These are phyloP conservation scores for Sebastes taczanowskii DNA, from an alignment of 2,797 vertebrate species.

Conservation along the genomic window DNA sequence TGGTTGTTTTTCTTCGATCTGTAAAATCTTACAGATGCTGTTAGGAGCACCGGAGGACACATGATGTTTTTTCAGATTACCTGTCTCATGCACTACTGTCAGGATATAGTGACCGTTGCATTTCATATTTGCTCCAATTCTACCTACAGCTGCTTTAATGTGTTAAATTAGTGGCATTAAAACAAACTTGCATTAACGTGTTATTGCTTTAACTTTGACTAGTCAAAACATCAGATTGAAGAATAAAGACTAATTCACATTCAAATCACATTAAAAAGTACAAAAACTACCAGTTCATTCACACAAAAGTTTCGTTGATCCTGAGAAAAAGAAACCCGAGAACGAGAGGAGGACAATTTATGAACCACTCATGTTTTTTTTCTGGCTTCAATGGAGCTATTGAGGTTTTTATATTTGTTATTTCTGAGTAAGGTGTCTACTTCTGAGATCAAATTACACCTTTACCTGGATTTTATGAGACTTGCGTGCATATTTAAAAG, in stretches of 20 bases:
- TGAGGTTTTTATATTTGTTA: background rate
- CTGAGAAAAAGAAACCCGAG: conserved; percentile 7
- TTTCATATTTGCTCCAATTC: too few relatives aligned
- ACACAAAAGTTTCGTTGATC: background rate
- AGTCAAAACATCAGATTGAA: background rate
- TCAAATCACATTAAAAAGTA: background rate
- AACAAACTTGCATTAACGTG: too few relatives aligned
- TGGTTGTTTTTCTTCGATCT: too few relatives aligned
- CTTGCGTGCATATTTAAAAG: conserved; percentile 3
- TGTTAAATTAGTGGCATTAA: too few relatives aligned
- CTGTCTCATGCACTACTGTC: too few relatives aligned
- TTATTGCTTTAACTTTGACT: too few relatives aligned
- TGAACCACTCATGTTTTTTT: background rate
- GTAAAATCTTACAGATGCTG: too few relatives aligned
- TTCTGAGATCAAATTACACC: conserved; percentile 30
- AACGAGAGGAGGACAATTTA: background rate
- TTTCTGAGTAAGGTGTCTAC: conserved; percentile 1
- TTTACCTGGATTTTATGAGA: conserved; percentile 22
- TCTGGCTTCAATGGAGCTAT: background rate
- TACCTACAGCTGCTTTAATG: too few relatives aligned
- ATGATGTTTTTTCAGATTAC: too few relatives aligned
- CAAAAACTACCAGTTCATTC: background rate
- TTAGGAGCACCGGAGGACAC: too few relatives aligned
- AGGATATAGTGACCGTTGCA: rapidly evolving
- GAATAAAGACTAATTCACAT: background rate